Conservation (phyloP, 2,888 invertebrate genomes). For the Tipula vernalis region DNA sequence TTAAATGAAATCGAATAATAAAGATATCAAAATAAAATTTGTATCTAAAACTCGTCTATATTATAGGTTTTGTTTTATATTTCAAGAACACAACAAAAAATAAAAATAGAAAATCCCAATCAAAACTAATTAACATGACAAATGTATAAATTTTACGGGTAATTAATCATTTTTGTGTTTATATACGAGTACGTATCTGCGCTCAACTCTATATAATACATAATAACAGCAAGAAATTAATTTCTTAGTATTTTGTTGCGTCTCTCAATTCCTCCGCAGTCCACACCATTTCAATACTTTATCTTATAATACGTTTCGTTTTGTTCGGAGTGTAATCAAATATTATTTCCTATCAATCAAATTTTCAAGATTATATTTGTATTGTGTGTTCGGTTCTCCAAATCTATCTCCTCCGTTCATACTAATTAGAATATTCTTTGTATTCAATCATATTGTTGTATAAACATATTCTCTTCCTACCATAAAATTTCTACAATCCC, state of each 20-base stretch:
- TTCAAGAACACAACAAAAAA: background rate
- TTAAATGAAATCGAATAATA: background rate
- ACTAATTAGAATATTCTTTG: background rate
- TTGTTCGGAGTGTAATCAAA: background rate
- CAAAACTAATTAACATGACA: background rate
- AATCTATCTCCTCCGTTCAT: background rate
- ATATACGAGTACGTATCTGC: background rate
- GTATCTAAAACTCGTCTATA: background rate
- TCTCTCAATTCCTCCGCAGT: background rate
- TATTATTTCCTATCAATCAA: background rate
- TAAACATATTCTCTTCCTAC: background rate
- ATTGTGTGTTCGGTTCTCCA: background rate
- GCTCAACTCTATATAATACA: background rate
- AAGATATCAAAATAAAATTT: background rate
- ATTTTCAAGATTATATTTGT: background rate
- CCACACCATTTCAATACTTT: background rate
- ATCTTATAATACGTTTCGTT: background rate
- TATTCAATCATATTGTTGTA: background rate
- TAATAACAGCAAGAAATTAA: background rate
- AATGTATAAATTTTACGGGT: background rate
- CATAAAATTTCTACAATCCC: background rate
- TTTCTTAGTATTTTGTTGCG: background rate
- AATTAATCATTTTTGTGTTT: background rate
- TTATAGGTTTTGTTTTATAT: background rate
- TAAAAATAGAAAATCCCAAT: background rate